Evolutionary conservation across 2,888 invertebrate genomes (phyloP).

Genomic region (Ditylenchus weischeri): DNA sequence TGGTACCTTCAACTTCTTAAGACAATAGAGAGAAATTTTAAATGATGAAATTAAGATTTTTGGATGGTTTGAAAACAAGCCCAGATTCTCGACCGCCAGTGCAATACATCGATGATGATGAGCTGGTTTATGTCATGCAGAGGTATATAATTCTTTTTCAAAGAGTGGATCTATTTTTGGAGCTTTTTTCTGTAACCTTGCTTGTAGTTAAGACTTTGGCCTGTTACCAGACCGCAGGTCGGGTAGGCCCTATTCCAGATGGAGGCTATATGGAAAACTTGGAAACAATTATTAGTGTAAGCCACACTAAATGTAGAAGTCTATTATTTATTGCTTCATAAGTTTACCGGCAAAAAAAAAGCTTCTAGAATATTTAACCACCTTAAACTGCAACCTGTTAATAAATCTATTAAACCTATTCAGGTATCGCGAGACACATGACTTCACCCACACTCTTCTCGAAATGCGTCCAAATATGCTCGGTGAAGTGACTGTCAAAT

Average conservation of each 20-base stretch:
- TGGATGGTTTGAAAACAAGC: slow-evolving; percentile 72
- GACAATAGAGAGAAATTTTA: too few species aligned
- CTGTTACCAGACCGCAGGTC: too few species aligned
- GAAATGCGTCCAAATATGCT: slow-evolving; percentile 82
- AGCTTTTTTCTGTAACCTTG: too few species aligned
- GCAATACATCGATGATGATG: slow-evolving; percentile 82
- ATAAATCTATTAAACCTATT: not conserved
- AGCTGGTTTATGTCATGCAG: slow-evolving; percentile 92
- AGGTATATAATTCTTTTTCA: slow-evolving; percentile 61
- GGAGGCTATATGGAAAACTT: too few species aligned
- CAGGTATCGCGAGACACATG: slow-evolving; percentile 87
- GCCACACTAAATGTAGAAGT: too few species aligned
- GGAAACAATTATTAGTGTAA: too few species aligned
- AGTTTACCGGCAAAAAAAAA: too few species aligned
- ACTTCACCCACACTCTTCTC: slow-evolving; percentile 83
- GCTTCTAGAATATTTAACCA: not conserved
- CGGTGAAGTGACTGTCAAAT: slow-evolving; percentile 85
- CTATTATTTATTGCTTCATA: too few species aligned
- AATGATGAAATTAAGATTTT: slow-evolving; percentile 31
- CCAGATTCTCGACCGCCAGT: slow-evolving; percentile 87
- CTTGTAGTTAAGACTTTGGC: too few species aligned
- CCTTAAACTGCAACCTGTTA: not conserved
- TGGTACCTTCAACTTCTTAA: slow-evolving; percentile 11
- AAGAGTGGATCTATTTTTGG: too few species aligned
- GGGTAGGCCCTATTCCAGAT: too few species aligned